phyloP scores from a whole-genome alignment of 2,888 invertebrate genomes.

The Sthenelais limicola region DNA sequence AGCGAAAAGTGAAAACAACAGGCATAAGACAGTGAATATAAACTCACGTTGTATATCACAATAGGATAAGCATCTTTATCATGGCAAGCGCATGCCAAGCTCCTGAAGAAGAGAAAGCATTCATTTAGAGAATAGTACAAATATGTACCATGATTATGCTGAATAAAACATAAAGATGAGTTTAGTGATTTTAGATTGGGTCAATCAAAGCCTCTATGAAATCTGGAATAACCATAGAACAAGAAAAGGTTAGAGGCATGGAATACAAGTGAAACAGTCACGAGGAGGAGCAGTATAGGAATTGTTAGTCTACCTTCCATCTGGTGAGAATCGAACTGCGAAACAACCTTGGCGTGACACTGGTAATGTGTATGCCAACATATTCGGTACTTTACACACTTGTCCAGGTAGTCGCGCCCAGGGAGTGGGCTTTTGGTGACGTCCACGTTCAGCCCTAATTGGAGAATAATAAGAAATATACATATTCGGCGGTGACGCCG shows the following conservation, averaged over 20 bases:
- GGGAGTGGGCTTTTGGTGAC: constrained; percentile 50
- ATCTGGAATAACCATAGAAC: too few species aligned
- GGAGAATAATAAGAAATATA: neutral
- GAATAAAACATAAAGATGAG: too few species aligned
- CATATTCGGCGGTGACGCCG: neutral
- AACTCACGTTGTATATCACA: constrained; percentile 50
- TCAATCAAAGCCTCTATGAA: too few species aligned
- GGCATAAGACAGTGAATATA: too few species aligned
- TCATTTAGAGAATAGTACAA: neutral
- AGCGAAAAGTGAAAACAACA: too few species aligned
- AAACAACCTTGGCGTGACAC: constrained; percentile 70
- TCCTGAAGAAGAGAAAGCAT: neutral
- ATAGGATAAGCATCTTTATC: constrained; percentile 50
- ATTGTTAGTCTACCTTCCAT: constrained; percentile 67
- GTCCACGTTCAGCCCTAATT: neutral
- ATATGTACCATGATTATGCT: neutral
- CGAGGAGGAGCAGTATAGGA: too few species aligned
- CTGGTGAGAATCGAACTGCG: constrained; percentile 70
- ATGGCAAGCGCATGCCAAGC: constrained; percentile 51
- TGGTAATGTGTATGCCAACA: constrained; percentile 59
- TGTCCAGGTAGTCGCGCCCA: constrained; percentile 77
- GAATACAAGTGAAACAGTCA: too few species aligned
- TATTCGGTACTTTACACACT: constrained; percentile 78
- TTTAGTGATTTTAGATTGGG: too few species aligned
- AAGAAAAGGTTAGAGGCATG: too few species aligned